phyloP scores from a whole-genome alignment of 2,888 invertebrate species.

The Drosophila tanythrix region DNA sequence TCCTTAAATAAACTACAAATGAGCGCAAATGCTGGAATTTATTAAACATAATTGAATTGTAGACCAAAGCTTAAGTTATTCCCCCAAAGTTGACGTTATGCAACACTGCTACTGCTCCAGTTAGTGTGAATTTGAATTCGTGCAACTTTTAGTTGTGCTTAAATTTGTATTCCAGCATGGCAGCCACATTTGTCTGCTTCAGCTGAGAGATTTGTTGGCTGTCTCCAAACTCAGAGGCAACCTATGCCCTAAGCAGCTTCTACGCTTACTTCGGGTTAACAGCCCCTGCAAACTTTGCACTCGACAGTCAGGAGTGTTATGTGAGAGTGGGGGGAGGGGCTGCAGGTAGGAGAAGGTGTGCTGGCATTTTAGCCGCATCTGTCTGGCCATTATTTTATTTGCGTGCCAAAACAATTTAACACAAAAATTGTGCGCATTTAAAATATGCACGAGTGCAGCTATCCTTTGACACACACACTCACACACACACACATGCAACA shows the following conservation, averaged over 20 bases:
- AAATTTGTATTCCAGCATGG: conserved; percentile 17
- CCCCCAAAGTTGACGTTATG: not conserved
- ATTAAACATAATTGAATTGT: not conserved
- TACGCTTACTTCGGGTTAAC: conserved; percentile 54
- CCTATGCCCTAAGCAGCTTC: conserved; percentile 56
- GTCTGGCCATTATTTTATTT: conserved; percentile 74
- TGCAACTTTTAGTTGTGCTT: conserved; percentile 1
- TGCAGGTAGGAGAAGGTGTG: not conserved
- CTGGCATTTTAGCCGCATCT: conserved; percentile 55
- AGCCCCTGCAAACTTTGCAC: conserved; percentile 66
- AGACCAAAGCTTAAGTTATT: not conserved
- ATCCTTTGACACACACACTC: conserved; percentile 68
- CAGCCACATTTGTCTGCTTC: conserved; percentile 60
- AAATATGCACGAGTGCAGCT: conserved; percentile 75
- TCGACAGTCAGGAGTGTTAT: conserved; percentile 11
- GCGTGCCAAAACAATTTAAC: conserved; percentile 81
- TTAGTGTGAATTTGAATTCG: not conserved
- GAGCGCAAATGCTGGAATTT: not conserved
- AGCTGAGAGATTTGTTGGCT: conserved; percentile 69
- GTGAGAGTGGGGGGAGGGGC: not conserved
- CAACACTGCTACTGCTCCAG: not conserved
- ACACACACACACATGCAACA: conserved; percentile 41
- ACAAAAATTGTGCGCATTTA: conserved; percentile 76
- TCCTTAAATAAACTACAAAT: not conserved
- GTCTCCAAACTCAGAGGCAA: conserved; percentile 39